Base-by-base conservation (phyloP, 1,140 invertebrate species). In the Brachystomella parvula region DNA sequence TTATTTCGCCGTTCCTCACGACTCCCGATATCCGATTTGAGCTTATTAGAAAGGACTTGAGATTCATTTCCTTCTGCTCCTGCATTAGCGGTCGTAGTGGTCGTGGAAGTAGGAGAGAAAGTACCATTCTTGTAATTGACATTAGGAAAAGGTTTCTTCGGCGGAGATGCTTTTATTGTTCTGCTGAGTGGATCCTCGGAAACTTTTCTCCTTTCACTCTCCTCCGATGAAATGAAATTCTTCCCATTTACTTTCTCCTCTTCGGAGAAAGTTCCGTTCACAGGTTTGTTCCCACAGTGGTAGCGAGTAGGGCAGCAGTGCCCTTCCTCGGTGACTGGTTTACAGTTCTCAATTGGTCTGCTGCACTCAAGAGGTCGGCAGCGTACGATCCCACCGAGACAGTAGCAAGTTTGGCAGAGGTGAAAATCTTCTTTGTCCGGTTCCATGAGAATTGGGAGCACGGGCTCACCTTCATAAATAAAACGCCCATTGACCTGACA, bases 311-410 rank as follows among this genome's bases (percentile, higher is more conserved):
- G 88, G 76, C 90, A 92, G 76, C 89, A 92, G 74, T 90, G 85
- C 28, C 88, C 89, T 62, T 82, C 79, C 44, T 84, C 83, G 30
- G 89, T 82, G 31, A 92, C 83, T 1, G 90, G 89, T 61, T 78
- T 81, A 76, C 90, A 93, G 44, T 87, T 87, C 68, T 85, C 82
- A 61, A 90, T 79, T 0, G 86, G 82, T 17, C 86, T 86, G 2
- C 87, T 84, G 71, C 89, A 91, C 15, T 86, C 83, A 47, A 89
- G 80, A 1, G 87, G 84, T 58, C 88, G 86, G 76, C 90, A 93
- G 12, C 84, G 82, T 24, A 89, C 80, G 0, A 82, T 78, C 1
- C 87, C 87, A 64, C 84, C 82, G 63, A 90, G 82, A 77, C 90
- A 93, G 78, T 89, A 92, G 77, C 90, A 92, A 67, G 71, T 73